Percentiles rank a stretch among this genome's conserved stretches.
Conservation (phyloP, 2,888 invertebrate species). For the Leptarthrus brevirostris region DNA sequence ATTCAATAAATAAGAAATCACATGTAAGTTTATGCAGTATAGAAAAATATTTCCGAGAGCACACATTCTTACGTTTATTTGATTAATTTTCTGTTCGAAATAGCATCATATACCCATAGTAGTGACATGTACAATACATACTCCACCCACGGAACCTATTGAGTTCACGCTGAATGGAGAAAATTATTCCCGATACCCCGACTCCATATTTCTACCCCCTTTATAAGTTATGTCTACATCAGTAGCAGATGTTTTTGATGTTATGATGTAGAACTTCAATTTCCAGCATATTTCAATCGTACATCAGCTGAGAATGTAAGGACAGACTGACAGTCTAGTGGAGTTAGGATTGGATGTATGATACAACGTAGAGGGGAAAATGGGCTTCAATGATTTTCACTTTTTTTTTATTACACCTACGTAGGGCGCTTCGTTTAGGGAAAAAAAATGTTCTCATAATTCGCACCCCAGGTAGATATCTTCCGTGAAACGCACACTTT, state of each 20-base stretch:
- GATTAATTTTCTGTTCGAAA: not conserved
- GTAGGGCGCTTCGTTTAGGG: not conserved
- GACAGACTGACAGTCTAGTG: not conserved
- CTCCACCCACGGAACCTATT: not conserved
- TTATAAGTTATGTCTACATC: conserved; percentile 1
- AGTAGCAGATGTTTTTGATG: conserved; percentile 16
- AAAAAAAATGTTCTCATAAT: too few relatives aligned
- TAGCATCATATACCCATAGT: not conserved
- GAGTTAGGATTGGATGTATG: too few relatives aligned
- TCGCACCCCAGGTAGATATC: not conserved
- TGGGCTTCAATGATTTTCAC: not conserved
- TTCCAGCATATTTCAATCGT: conserved; percentile 26
- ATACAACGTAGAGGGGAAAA: not conserved
- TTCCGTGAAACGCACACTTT: not conserved
- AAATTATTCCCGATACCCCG: not conserved
- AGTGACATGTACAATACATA: not conserved
- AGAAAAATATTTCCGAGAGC: too few relatives aligned
- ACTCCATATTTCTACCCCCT: not conserved
- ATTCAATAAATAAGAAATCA: too few relatives aligned
- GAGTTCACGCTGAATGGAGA: not conserved
- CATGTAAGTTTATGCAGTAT: too few relatives aligned
- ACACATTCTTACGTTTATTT: not conserved
- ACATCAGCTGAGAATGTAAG: not conserved
- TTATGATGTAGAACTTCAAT: conserved; percentile 18
- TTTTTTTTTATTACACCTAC: not conserved